Evolutionary conservation across 2,113 vertebrate species (phyloP), one percentile per base, ranked within the genome.

Genomic region (Scartelaos histophorus): DNA sequence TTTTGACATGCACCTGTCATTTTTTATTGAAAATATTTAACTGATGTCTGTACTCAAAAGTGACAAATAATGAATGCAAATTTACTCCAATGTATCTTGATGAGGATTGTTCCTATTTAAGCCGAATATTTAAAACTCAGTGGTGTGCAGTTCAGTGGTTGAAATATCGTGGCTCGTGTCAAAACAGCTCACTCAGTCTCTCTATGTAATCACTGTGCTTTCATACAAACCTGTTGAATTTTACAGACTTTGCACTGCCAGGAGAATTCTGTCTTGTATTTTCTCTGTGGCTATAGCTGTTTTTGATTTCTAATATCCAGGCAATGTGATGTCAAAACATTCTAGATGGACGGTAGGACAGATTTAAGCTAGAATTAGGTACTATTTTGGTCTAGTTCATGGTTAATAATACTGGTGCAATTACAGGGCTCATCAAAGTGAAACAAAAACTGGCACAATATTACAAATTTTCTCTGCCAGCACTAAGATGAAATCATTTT

Each of bases 141-240:
- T 80, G 54, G 79, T 78, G 80, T 88, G 68, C 76, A 82, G 78
- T 74, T 73, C 65, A 81, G 71, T 81, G 45, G 68, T 79, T 70
- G 70, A 80, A 71, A 68, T 75, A 51, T 78, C 25, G 22, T 71
- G 82, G 82, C 79, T 76, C 80, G 34, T 85, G 73, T 82, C 73
- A 71, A 67, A 81, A 72, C 74, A 2, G 76, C 72, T 80, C 78
- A 7, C 78, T 71, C 68, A 66, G 58, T 61, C 83, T 83, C 78
- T 74, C 54, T 89, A 75, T 90, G 88, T 77, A 82, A 89, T 83
- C 85, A 90, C 87, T 85, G 86, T 81, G 85, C 84, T 88, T 92
- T 93, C 87, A 88, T 87, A 90, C 82, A 77, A 73, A 76, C 77
- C 74, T 88, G 90, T 90, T 88, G 93, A 93, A 93, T 93, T 92